phyloP scores from a whole-genome alignment of 2,797 vertebrate genomes.

The Pseudomugil tenellus region DNA sequence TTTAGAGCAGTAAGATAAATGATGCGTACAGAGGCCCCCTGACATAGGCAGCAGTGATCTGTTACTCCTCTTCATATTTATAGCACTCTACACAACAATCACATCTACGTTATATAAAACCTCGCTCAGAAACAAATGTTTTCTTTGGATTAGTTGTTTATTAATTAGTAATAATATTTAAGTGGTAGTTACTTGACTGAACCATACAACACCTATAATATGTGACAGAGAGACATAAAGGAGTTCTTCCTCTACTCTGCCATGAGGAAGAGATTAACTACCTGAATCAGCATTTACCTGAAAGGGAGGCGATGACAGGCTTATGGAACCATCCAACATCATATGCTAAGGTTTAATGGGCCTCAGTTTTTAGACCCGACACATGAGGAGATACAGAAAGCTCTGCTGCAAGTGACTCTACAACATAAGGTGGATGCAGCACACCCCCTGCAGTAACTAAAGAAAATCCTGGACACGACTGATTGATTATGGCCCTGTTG shows the following conservation, averaged over 20 bases:
- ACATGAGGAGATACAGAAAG: background rate
- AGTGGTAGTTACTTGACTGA: background rate
- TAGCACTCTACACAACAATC: constrained; percentile 34
- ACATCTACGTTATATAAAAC: constrained; percentile 36
- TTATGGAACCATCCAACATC: background rate
- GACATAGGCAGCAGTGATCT: constrained; percentile 42
- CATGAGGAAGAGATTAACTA: background rate
- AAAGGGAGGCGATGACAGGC: no score
- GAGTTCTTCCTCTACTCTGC: no score
- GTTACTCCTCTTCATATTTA: constrained; percentile 47
- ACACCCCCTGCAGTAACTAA: background rate
- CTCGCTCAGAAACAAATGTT: background rate
- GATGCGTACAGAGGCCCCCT: constrained; percentile 45
- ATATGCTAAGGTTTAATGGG: no score
- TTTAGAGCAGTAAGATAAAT: constrained; percentile 50
- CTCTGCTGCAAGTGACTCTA: background rate
- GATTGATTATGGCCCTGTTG: background rate
- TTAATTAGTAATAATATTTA: background rate
- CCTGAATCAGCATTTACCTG: background rate
- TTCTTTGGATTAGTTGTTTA: background rate
- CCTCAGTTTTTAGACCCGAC: background rate
- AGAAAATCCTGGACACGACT: background rate
- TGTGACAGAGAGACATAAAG: no score
- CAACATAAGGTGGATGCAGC: background rate
- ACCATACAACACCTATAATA: background rate